Percentiles rank a stretch among this genome's conserved stretches.
Evolutionary conservation across 2,113 vertebrate species (phyloP).

Genomic region (Cyanoliseus patagonus): DNA sequence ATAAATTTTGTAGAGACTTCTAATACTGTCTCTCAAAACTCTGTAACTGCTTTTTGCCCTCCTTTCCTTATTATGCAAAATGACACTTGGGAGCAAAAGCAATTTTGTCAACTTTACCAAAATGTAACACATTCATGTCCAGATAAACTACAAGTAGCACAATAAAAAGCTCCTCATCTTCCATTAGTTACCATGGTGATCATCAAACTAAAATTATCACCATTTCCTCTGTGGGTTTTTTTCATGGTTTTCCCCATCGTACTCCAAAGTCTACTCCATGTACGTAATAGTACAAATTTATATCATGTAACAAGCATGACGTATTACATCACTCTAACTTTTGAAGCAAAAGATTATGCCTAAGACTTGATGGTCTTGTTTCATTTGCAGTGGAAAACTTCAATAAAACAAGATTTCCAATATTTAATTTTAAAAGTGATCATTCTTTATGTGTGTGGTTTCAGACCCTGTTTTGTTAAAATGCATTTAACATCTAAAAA

Average conservation of each 20-base stretch:
- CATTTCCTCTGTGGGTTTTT: background rate
- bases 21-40: background rate
- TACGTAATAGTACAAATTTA: accelerated
- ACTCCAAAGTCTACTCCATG: background rate
- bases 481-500: background rate
- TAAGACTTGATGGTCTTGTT: background rate
- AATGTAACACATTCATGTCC: background rate
- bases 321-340: background rate
- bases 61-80: background rate
- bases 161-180: background rate
- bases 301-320: background rate
- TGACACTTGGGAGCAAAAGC: background rate
- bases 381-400: background rate
- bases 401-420: background rate
- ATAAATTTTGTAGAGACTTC: background rate
- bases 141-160: background rate
- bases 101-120: background rate
- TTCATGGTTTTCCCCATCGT: background rate
- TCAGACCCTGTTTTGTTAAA: background rate
- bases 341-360: background rate
- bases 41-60: background rate
- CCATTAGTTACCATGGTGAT: background rate
- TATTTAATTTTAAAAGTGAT: background rate
- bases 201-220: background rate
- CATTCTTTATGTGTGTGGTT: background rate